These are phyloP conservation scores for Copidosoma floridanum DNA, from an alignment of 1,140 invertebrate genomes.

Conservation along the genomic window DNA sequence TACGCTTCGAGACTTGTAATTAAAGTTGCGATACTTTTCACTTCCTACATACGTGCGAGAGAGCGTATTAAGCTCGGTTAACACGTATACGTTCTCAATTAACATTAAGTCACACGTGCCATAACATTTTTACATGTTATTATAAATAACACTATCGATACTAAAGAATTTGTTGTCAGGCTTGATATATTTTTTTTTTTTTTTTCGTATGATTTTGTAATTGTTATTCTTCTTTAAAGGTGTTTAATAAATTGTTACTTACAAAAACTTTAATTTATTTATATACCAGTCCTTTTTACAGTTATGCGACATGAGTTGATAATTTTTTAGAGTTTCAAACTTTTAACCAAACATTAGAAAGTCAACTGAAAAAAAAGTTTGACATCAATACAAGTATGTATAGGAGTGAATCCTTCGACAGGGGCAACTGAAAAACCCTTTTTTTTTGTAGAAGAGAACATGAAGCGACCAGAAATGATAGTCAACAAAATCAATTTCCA, in stretches of 20 bases:
- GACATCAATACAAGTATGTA: no score
- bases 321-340: no score
- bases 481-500: no score
- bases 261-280: neutral
- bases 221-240: neutral
- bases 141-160: neutral
- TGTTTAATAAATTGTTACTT: neutral
- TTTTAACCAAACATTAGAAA: no score
- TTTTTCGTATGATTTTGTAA: neutral
- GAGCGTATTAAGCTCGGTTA: neutral
- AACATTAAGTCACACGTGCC: constrained; percentile 16
- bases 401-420: no score
- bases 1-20: neutral
- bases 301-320: no score
- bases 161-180: constrained; percentile 7
- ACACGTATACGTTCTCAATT: constrained; percentile 11
- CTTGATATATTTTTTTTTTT: neutral
- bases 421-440: no score
- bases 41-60: constrained; percentile 6
- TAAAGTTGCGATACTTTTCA: neutral
- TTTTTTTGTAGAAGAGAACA: no score
- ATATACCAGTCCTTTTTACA: neutral
- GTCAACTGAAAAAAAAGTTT: no score
- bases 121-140: constrained; percentile 18
- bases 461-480: no score